A percentile compares a stretch with the other conserved stretches of the same genome.
Evolutionary conservation across 2,888 invertebrate genomes (phyloP).

Genomic region (Hirtodrosophila trivittata): DNA sequence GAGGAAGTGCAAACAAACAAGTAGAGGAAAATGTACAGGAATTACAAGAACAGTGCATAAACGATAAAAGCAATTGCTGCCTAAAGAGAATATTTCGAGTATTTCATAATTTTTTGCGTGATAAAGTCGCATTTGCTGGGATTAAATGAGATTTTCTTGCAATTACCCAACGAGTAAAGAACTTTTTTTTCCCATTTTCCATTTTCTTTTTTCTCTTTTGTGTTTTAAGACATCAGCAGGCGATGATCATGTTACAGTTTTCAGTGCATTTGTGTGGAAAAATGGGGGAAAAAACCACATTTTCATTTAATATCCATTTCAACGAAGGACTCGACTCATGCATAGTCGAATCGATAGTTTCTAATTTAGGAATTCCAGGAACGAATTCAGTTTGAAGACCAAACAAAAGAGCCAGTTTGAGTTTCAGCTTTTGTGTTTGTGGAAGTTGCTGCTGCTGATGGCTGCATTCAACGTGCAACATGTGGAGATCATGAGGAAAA

Average conservation of each 20-base stretch:
- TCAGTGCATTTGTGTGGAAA: slow-evolving; percentile 23
- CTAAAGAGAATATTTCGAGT: slow-evolving; percentile 67
- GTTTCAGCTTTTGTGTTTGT: too few relatives aligned
- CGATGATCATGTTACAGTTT: not conserved
- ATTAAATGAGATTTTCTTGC: slow-evolving; percentile 81
- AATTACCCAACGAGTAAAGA: slow-evolving; percentile 66
- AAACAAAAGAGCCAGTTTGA: slow-evolving; percentile 37
- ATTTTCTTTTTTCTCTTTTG: too few relatives aligned
- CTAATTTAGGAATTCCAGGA: slow-evolving; percentile 54
- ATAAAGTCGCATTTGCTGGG: slow-evolving; percentile 78
- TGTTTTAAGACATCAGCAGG: not conserved
- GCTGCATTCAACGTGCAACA: too few relatives aligned
- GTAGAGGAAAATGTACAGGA: slow-evolving; percentile 21
- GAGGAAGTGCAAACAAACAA: slow-evolving; percentile 67
- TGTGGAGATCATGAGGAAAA: not conserved
- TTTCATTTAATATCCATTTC: slow-evolving; percentile 6
- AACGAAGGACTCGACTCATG: not conserved
- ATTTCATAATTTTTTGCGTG: slow-evolving; percentile 81
- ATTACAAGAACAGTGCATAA: slow-evolving; percentile 16
- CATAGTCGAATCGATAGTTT: slow-evolving; percentile 57
- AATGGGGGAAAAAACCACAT: slow-evolving; percentile 4
- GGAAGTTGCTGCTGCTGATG: too few relatives aligned
- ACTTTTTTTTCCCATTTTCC: slow-evolving; percentile 3
- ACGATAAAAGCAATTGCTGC: slow-evolving; percentile 57
- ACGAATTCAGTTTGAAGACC: not conserved